A percentile compares a stretch with the other conserved stretches of the same genome.
Evolutionary conservation across 2,113 vertebrate genomes (phyloP).

Genomic region (Holacanthus passer): DNA sequence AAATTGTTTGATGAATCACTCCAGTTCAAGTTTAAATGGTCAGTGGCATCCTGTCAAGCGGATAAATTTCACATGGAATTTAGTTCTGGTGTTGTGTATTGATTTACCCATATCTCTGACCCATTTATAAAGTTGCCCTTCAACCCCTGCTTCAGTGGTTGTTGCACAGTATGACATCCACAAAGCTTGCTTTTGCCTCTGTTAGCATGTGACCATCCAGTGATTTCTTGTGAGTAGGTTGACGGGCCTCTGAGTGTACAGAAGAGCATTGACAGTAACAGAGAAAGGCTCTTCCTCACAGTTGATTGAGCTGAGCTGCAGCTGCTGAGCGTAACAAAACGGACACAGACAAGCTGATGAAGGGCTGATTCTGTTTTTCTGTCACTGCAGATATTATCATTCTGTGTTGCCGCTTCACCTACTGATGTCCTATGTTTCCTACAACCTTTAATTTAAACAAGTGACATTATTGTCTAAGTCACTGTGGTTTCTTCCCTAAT

Average conservation of each 20-base stretch:
- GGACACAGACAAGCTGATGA: slow-evolving; percentile 23
- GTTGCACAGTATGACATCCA: not conserved
- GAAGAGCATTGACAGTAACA: slow-evolving; percentile 21
- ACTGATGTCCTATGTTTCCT: not conserved
- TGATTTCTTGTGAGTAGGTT: not conserved
- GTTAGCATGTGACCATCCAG: not conserved
- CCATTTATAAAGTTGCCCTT: not conserved
- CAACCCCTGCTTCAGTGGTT: not conserved
- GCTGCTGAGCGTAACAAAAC: slow-evolving; percentile 38
- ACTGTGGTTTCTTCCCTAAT: not conserved
- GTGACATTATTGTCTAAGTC: not conserved
- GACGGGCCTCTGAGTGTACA: not conserved
- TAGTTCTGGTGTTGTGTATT: too few relatives aligned
- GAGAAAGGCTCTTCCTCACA: slow-evolving; percentile 15
- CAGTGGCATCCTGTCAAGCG: too few relatives aligned
- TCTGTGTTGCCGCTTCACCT: not conserved
- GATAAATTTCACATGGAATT: too few relatives aligned
- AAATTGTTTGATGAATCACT: not conserved
- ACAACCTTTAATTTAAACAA: not conserved
- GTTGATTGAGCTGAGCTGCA: slow-evolving; percentile 11
- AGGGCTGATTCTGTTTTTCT: slow-evolving; percentile 18
- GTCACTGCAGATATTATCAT: not conserved
- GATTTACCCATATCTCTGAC: not conserved
- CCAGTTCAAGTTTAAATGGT: too few relatives aligned
- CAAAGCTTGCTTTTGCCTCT: not conserved